phyloP scores from a whole-genome alignment of 2,113 vertebrate genomes.

The Nerophis ophidion region DNA sequence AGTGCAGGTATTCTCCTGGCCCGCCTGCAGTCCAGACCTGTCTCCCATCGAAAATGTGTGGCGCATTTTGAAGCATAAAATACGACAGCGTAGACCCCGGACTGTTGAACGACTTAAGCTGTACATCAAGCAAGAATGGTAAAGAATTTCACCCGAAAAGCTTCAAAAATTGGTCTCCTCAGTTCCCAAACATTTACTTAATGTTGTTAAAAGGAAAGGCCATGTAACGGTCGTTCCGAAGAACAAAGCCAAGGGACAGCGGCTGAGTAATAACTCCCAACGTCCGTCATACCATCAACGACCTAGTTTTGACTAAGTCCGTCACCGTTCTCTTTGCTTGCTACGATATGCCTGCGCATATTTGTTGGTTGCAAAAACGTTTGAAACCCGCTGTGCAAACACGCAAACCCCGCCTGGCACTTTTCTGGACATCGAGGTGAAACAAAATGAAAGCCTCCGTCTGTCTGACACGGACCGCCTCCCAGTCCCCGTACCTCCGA shows the following conservation, averaged over 20 bases:
- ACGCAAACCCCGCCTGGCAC: constrained; percentile 36
- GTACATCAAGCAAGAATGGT: too few relatives aligned
- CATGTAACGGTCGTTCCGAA: constrained; percentile 8
- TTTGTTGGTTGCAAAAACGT: constrained; percentile 34
- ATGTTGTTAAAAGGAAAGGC: too few relatives aligned
- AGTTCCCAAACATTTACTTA: too few relatives aligned
- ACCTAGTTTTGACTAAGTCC: constrained; percentile 3
- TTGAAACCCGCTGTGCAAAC: constrained; percentile 48
- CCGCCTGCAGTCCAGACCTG: too few relatives aligned
- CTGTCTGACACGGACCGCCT: constrained; percentile 46
- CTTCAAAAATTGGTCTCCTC: too few relatives aligned
- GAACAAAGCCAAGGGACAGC: constrained; percentile 9
- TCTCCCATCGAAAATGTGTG: too few relatives aligned
- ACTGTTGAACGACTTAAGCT: too few relatives aligned
- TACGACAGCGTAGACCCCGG: too few relatives aligned
- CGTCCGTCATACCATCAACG: constrained; percentile 7
- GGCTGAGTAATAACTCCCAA: constrained; percentile 5
- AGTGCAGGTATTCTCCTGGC: too few relatives aligned
- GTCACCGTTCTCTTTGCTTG: constrained; percentile 13
- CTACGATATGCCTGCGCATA: constrained; percentile 17
- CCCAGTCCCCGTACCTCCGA: constrained; percentile 49
- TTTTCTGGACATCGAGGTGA: constrained; percentile 28
- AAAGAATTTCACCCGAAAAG: too few relatives aligned
- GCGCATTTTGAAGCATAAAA: too few relatives aligned
- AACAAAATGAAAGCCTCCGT: constrained; percentile 30